phyloP scores from a whole-genome alignment of 2,888 invertebrate species.

The Yponomeuta evonymella region DNA sequence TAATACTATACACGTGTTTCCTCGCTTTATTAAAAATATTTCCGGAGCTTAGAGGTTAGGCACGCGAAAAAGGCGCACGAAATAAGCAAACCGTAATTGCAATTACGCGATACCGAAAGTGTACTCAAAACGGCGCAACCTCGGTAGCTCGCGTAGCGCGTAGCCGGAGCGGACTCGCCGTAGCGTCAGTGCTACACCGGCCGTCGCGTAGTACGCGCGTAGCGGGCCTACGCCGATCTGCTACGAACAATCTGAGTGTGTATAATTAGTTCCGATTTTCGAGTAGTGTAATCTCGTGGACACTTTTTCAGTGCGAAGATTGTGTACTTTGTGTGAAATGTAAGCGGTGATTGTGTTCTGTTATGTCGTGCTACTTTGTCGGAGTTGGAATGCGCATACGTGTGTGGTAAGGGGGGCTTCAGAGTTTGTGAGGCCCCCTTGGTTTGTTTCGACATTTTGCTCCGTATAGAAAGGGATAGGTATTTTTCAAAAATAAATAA shows the following conservation, averaged over 20 bases:
- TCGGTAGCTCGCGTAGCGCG: neutral
- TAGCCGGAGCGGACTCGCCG: slow-evolving; percentile 19
- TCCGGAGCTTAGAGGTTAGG: neutral
- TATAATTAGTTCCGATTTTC: slow-evolving; percentile 26
- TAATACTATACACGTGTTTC: too few species aligned
- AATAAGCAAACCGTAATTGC: neutral
- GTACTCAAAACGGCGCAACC: neutral
- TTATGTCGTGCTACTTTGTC: neutral
- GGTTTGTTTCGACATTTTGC: neutral
- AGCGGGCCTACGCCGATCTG: slow-evolving; percentile 20
- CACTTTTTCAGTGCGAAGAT: slow-evolving; percentile 27
- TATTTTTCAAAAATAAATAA: too few species aligned
- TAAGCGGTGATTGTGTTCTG: slow-evolving; percentile 18
- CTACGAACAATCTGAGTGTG: slow-evolving; percentile 33
- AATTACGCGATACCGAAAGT: neutral
- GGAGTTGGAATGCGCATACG: slow-evolving; percentile 16
- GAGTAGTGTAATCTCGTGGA: slow-evolving; percentile 30
- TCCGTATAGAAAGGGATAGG: neutral
- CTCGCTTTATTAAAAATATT: too few species aligned
- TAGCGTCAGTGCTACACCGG: slow-evolving; percentile 66
- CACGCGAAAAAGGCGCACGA: neutral
- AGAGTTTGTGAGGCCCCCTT: neutral
- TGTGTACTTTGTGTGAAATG: slow-evolving; percentile 48
- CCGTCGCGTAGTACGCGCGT: slow-evolving; percentile 64
- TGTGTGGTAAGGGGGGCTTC: neutral